Percentiles rank a stretch among this genome's conserved stretches.
These are phyloP conservation scores for Blera fallax DNA, from an alignment of 2,888 invertebrate genomes.

Conservation along the genomic window DNA sequence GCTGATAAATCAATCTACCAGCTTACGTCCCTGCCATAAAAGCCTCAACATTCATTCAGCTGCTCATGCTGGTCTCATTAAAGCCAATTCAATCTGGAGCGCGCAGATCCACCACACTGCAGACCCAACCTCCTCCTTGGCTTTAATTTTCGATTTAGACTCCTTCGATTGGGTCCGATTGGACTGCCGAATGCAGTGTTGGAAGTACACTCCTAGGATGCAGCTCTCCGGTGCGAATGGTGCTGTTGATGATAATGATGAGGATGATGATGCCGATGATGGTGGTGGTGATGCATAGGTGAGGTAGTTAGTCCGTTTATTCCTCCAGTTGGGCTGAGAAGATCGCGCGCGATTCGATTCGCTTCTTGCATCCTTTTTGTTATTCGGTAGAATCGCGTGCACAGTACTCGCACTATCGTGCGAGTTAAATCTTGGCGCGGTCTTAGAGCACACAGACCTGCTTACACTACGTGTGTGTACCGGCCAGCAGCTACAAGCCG, in stretches of 20 bases:
- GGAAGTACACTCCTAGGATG: slow-evolving; percentile 56
- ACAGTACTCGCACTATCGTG: slow-evolving; percentile 53
- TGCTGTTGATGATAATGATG: slow-evolving; percentile 52
- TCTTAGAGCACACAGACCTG: slow-evolving; percentile 46
- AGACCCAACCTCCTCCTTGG: slow-evolving; percentile 33
- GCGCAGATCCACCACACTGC: neutral
- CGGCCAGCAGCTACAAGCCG: slow-evolving; percentile 36
- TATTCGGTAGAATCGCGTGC: slow-evolving; percentile 70
- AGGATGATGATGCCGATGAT: slow-evolving; percentile 37
- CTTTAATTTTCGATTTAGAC: slow-evolving; percentile 63
- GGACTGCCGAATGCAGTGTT: slow-evolving; percentile 26
- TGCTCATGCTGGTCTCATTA: slow-evolving; percentile 31
- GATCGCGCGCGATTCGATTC: slow-evolving; percentile 67
- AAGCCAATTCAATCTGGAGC: slow-evolving; percentile 64
- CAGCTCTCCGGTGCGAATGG: slow-evolving; percentile 37
- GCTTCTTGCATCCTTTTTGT: slow-evolving; percentile 50
- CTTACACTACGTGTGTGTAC: slow-evolving; percentile 51
- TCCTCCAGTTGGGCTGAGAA: slow-evolving; percentile 25
- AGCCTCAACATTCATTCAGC: slow-evolving; percentile 7
- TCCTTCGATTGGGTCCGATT: slow-evolving; percentile 53
- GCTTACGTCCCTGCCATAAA: neutral
- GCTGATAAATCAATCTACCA: slow-evolving; percentile 62
- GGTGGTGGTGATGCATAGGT: slow-evolving; percentile 66
- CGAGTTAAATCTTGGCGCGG: slow-evolving; percentile 66
- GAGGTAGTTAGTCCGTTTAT: slow-evolving; percentile 65